Percentiles rank a stretch among this genome's conserved stretches.
These are phyloP conservation scores for Colistium nudipinnis DNA, from an alignment of 2,113 vertebrate species.

Conservation along the genomic window DNA sequence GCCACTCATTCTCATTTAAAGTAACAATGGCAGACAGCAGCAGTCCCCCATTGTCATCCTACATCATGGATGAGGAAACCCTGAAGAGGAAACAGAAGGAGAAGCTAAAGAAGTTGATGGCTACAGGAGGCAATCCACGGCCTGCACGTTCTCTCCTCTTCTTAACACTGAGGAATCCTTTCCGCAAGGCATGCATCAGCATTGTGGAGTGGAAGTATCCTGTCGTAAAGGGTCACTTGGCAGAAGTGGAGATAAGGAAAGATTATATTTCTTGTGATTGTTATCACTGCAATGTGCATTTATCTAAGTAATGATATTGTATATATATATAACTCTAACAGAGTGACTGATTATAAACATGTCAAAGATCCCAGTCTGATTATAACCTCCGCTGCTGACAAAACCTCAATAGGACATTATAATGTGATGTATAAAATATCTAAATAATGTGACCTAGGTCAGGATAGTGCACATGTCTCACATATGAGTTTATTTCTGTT, in stretches of 20 bases:
- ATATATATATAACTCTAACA: too few relatives aligned
- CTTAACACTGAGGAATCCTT: conserved; percentile 86
- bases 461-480: too few relatives aligned
- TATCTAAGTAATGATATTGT: too few relatives aligned
- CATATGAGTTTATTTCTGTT: too few relatives aligned
- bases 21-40: conserved; percentile 80
- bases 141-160: conserved; percentile 89
- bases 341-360: too few relatives aligned
- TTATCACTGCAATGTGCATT: background rate
- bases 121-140: conserved; percentile 84
- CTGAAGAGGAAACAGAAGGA: conserved; percentile 87
- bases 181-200: conserved; percentile 89
- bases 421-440: too few relatives aligned
- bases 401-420: too few relatives aligned
- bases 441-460: too few relatives aligned
- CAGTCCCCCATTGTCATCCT: conserved; percentile 66
- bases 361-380: too few relatives aligned
- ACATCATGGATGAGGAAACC: conserved; percentile 83
- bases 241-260: background rate
- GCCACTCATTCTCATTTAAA: background rate
- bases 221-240: conserved; percentile 48
- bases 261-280: background rate
- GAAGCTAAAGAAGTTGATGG: conserved; percentile 87
- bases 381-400: too few relatives aligned
- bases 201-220: conserved; percentile 98